phyloP scores from a whole-genome alignment of 2,113 vertebrate genomes.

The Gambusia affinis region DNA sequence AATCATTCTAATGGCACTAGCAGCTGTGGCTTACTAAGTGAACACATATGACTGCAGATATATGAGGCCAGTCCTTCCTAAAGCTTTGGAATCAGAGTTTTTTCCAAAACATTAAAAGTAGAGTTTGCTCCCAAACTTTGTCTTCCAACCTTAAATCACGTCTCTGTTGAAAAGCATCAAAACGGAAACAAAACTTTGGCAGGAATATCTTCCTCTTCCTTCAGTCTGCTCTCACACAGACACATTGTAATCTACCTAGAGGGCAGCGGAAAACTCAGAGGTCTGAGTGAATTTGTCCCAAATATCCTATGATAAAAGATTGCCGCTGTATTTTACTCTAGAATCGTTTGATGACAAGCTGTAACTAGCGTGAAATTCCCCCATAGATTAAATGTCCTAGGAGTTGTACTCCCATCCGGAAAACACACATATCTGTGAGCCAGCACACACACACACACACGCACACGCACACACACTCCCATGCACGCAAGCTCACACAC shows the following conservation, averaged over 20 bases:
- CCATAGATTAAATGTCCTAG: constrained; percentile 81
- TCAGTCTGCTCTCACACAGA: not conserved
- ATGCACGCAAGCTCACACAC: constrained; percentile 22
- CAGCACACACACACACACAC: constrained; percentile 16
- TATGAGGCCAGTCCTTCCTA: constrained; percentile 58
- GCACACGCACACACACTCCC: constrained; percentile 9
- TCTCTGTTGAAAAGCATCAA: constrained; percentile 28
- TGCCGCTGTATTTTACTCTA: constrained; percentile 71
- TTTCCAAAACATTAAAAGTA: constrained; percentile 33
- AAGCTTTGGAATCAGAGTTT: constrained; percentile 66
- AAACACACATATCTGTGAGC: constrained; percentile 52
- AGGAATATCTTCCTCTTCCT: constrained; percentile 11
- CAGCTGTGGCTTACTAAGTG: constrained; percentile 80
- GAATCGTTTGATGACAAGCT: constrained; percentile 81
- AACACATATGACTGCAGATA: constrained; percentile 75
- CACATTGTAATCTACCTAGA: constrained; percentile 44
- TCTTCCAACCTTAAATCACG: constrained; percentile 29
- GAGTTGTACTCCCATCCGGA: constrained; percentile 67
- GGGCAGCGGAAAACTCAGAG: constrained; percentile 54
- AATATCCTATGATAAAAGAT: constrained; percentile 71
- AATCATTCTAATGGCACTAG: constrained; percentile 76
- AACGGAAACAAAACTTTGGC: constrained; percentile 34
- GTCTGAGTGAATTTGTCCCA: constrained; percentile 57
- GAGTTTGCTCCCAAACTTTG: constrained; percentile 31
- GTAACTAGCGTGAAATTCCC: constrained; percentile 83